Evolutionary conservation across 2,797 vertebrate species (phyloP), one percentile per base, ranked within the genome.

Genomic region (Phataginus tetradactyla): DNA sequence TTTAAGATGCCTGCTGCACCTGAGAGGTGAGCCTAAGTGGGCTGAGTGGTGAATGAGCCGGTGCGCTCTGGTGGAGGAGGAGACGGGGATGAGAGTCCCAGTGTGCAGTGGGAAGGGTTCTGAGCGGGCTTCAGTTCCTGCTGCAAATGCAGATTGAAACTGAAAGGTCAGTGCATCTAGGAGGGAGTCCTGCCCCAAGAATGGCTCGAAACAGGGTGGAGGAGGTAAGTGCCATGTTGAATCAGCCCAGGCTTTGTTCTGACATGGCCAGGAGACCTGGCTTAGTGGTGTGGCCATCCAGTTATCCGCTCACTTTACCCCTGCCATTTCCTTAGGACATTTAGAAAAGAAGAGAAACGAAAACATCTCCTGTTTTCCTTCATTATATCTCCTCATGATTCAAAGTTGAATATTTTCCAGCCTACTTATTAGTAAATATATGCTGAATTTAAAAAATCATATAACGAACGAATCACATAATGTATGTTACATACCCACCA

Each of bases 11-110:
- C 75, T 66, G 57, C 32, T 71, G 37, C 79, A 75, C 45, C 64
- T n/a, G 39, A 37, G 91, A 96, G 81, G 49, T 55, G 94, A 77
- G 27, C 45, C 29, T 68, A 64, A 34, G 69, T 5, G 63, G 77
- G 45, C 15, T 10, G 71, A 92, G 37, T 49, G 55, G 64, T 15
- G 15, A 32, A 32, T 1, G 77, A 93, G 34, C 7, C 11, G 4
- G 1, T 9, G 0, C 3, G 4, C 29, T 37, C 29, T 5, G 63
- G 0, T 0, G 0, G 51, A 29, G 75, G 61, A 0, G 1, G 23
- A 59, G 68, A 3, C 0, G 27, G 21, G 49, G 3, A n/a, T 1
- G 0, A n/a, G 75, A 23, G 23, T 18, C 63, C 42, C 20, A 7
- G 0, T 0, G 4, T 27, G 4, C 25, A 45, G 6, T 0, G 27